Evolutionary conservation across 1,140 invertebrate genomes (phyloP).

Genomic region (Diachasmimorpha longicaudata): DNA sequence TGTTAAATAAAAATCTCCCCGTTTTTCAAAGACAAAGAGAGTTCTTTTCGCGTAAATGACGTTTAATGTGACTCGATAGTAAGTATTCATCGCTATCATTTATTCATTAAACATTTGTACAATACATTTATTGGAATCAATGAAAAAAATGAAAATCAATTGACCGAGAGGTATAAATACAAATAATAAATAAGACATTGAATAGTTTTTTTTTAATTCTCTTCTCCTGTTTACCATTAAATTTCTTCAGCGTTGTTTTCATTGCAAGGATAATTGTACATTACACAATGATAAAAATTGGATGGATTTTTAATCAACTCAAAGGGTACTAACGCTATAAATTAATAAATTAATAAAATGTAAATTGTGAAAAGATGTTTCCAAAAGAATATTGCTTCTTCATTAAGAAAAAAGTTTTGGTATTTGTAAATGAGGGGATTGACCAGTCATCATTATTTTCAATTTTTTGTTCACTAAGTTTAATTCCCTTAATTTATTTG

Average conservation of each 20-base stretch:
- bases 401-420: slow-evolving; percentile 40
- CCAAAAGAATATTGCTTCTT: slow-evolving; percentile 28
- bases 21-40: too few species aligned
- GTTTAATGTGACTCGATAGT: too few species aligned
- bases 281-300: slow-evolving; percentile 31
- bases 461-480: slow-evolving; percentile 26
- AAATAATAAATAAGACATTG: not conserved
- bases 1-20: too few species aligned
- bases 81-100: not conserved
- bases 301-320: slow-evolving; percentile 21
- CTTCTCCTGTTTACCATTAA: not conserved
- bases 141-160: not conserved
- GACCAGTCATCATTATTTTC: not conserved
- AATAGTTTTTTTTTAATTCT: not conserved
- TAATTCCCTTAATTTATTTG: slow-evolving; percentile 35
- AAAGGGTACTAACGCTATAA: slow-evolving; percentile 34
- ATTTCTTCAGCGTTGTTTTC: not conserved
- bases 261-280: slow-evolving; percentile 10
- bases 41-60: too few species aligned
- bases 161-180: not conserved
- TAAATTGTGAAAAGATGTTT: slow-evolving; percentile 13
- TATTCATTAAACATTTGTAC: not conserved
- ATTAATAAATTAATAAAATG: slow-evolving; percentile 38
- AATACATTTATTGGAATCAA: not conserved
- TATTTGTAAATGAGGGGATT: slow-evolving; percentile 29